Conservation (phyloP, 1,140 invertebrate species). For the Magallana ariakensis region DNA sequence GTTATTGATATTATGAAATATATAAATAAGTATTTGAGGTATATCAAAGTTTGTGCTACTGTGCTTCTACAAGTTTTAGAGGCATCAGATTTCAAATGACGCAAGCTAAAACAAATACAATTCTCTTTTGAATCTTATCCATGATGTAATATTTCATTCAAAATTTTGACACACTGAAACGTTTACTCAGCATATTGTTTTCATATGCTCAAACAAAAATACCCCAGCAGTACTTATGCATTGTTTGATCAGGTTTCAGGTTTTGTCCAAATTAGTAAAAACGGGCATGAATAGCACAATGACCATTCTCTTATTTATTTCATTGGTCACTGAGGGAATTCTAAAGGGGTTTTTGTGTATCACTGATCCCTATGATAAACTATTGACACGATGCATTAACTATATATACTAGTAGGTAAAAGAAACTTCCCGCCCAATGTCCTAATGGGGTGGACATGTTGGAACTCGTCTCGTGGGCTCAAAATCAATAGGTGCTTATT, state of each 20-base stretch:
- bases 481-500: conserved; percentile 27
- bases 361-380: conserved; percentile 13
- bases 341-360: background rate
- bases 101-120: background rate
- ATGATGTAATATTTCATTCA: background rate
- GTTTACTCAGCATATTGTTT: conserved; percentile 22
- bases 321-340: background rate
- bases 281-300: background rate
- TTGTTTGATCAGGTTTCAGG: conserved; percentile 8
- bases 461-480: background rate
- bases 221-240: background rate
- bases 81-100: background rate
- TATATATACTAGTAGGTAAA: conserved; percentile 19
- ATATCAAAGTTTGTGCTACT: no score
- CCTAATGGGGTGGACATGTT: background rate
- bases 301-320: background rate
- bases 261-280: background rate
- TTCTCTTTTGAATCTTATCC: background rate
- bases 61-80: no score
- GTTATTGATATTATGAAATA: background rate
- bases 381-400: conserved; percentile 16
- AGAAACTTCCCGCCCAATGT: conserved; percentile 21
- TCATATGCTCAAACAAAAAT: background rate
- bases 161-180: background rate
- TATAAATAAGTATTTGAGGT: background rate